These are phyloP conservation scores for Athrips mouffetella DNA, from an alignment of 2,888 invertebrate genomes.

Conservation along the genomic window DNA sequence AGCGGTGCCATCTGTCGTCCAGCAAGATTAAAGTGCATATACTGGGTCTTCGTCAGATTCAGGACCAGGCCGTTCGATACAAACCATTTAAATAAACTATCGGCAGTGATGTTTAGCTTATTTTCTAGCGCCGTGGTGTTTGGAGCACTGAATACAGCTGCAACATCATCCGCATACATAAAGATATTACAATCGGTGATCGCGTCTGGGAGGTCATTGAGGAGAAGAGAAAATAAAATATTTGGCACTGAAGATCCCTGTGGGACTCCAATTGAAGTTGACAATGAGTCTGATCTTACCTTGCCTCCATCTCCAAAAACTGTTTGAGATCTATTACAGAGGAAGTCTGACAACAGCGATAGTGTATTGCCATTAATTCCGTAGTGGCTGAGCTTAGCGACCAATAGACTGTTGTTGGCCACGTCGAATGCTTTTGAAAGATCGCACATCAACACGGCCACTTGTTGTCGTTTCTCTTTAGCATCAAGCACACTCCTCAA, in stretches of 20 bases:
- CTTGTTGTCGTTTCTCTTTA: background rate
- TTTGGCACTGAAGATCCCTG: constrained; percentile 16
- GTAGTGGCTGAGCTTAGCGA: too few species aligned
- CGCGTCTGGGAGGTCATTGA: too few species aligned
- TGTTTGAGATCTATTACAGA: background rate
- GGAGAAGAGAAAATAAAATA: constrained; percentile 12
- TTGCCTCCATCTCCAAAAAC: constrained; percentile 3
- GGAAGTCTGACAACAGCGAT: background rate
- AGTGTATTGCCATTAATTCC: background rate
- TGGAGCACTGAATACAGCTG: background rate
- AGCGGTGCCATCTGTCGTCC: background rate
- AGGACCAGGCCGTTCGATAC: background rate
- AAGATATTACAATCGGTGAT: too few species aligned
- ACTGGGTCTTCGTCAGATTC: constrained; percentile 4
- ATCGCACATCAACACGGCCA: background rate
- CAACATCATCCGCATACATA: too few species aligned
- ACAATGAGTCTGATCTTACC: constrained; percentile 5
- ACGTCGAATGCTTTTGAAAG: background rate
- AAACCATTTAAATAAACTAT: background rate
- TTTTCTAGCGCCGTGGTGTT: background rate
- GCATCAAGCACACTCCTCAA: background rate
- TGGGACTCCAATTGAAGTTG: constrained; percentile 13
- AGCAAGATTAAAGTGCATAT: too few species aligned
- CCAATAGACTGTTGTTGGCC: background rate
- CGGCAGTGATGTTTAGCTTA: background rate